These are phyloP conservation scores for Nicator chloris DNA, from an alignment of 2,113 vertebrate species.

Conservation along the genomic window DNA sequence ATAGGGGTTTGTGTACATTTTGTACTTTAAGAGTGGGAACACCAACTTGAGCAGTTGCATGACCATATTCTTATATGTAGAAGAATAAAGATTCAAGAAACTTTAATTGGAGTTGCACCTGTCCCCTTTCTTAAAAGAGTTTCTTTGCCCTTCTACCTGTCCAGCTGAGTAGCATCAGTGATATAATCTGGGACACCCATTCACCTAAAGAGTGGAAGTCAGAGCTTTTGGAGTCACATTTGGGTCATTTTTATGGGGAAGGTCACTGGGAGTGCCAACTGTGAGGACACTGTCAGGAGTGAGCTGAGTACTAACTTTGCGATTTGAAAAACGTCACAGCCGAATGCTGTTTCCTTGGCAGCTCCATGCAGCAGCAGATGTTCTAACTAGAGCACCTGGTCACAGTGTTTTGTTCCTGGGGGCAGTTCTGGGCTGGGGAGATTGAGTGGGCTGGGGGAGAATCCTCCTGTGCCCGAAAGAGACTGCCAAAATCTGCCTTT, in stretches of 20 bases:
- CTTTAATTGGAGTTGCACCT: not conserved
- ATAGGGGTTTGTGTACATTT: not conserved
- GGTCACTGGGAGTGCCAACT: not conserved
- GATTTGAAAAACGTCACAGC: not conserved
- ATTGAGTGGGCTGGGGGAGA: not conserved
- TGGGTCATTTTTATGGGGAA: not conserved
- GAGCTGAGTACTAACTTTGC: not conserved
- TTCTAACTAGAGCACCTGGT: not conserved
- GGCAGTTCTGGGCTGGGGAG: fast-evolving
- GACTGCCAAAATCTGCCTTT: not conserved
- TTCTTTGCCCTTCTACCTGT: not conserved
- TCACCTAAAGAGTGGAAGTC: not conserved
- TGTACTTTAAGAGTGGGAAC: not conserved
- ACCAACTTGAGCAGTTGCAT: not conserved
- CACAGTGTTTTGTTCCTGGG: not conserved
- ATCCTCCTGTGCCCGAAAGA: not conserved
- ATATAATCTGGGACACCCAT: not conserved
- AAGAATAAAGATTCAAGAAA: not conserved
- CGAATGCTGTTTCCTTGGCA: not conserved
- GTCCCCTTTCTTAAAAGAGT: not conserved
- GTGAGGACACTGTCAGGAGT: not conserved
- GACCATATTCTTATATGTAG: not conserved
- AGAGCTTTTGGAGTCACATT: not conserved
- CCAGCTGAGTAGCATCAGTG: not conserved
- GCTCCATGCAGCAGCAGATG: not conserved